Evolutionary conservation across 1,140 invertebrate genomes (phyloP).

Genomic region (Conus betulinus): DNA sequence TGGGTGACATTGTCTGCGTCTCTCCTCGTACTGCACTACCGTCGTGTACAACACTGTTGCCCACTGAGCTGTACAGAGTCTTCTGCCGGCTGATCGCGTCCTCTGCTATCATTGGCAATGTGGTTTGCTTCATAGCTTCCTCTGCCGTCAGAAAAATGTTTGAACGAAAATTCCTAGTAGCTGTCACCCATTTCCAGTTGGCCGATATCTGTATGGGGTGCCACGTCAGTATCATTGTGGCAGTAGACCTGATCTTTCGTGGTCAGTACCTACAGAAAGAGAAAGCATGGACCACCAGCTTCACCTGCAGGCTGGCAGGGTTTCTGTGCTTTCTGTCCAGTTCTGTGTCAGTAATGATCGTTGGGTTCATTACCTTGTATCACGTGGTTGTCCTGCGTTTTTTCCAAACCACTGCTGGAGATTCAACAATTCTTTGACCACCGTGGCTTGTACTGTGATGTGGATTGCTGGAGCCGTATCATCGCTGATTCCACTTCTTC

Average conservation of each 20-base stretch:
- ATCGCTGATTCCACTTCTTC: too few relatives aligned
- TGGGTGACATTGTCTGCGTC: neutral
- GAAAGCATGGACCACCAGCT: neutral
- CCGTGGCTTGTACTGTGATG: too few relatives aligned
- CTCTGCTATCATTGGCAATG: neutral
- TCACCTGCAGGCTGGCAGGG: neutral
- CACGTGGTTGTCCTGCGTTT: too few relatives aligned
- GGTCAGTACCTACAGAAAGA: neutral
- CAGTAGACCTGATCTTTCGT: too few relatives aligned
- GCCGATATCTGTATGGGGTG: neutral
- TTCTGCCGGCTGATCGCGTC: neutral
- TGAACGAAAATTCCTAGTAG: neutral
- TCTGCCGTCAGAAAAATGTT: neutral
- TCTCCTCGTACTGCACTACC: neutral
- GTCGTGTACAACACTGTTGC: neutral
- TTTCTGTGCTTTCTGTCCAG: neutral
- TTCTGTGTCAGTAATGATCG: neutral
- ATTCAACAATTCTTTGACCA: too few relatives aligned
- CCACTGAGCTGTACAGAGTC: neutral
- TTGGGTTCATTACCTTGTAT: neutral
- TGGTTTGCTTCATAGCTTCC: neutral
- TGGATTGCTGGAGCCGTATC: too few relatives aligned
- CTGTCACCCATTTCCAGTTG: neutral
- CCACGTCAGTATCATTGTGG: too few relatives aligned
- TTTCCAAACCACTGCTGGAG: too few relatives aligned